Conservation (phyloP, 2,888 invertebrate genomes). For the Phyto melanocephala region DNA sequence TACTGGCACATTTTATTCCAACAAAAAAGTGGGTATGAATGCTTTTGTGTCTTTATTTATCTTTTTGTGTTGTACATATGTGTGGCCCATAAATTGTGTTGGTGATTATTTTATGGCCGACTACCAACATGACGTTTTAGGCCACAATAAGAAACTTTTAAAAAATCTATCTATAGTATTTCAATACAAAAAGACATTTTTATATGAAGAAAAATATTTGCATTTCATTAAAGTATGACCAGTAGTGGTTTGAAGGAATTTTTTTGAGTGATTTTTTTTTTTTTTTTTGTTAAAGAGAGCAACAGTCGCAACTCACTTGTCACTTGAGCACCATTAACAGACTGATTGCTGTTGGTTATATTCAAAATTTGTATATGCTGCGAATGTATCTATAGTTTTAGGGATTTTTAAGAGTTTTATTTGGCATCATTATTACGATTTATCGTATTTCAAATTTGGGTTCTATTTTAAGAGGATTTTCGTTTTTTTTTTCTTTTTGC, state of each 20-base stretch:
- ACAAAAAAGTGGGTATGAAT: neutral
- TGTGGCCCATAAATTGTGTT: slow-evolving; percentile 46
- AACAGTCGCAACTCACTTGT: neutral
- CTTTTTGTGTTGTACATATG: slow-evolving; percentile 8
- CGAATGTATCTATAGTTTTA: no score
- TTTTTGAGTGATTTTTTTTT: no score
- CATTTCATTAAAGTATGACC: neutral
- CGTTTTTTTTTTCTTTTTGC: neutral
- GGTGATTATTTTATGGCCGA: slow-evolving; percentile 46
- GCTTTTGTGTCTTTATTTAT: no score
- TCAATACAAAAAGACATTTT: neutral
- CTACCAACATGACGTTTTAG: slow-evolving; percentile 40
- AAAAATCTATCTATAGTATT: neutral
- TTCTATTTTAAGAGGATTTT: slow-evolving; percentile 1
- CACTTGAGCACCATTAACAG: neutral
- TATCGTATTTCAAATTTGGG: neutral
- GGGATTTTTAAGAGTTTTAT: neutral
- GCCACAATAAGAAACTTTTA: neutral
- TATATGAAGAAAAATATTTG: neutral
- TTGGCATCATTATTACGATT: neutral
- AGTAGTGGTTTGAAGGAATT: neutral
- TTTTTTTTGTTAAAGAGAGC: neutral
- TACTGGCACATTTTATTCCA: no score
- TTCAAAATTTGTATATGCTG: no score
- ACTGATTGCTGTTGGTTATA: no score